These are phyloP conservation scores for Lateolabrax maculatus DNA, from an alignment of 2,797 vertebrate species.

Conservation along the genomic window DNA sequence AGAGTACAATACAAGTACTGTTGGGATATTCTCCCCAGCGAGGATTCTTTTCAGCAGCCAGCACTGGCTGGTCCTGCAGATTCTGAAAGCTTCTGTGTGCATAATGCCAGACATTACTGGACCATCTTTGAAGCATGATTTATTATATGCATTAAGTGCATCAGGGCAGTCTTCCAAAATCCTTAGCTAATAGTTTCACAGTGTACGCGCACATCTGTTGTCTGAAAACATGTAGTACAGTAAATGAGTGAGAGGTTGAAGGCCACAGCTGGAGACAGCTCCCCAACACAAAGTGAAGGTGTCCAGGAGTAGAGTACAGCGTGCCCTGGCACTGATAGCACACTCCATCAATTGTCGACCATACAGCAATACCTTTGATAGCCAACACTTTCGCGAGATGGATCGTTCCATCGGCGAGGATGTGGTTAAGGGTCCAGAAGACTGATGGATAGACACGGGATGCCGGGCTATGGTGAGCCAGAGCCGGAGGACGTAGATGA, in stretches of 20 bases:
- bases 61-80: neutral
- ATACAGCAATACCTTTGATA: constrained; percentile 47
- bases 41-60: constrained; percentile 40
- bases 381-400: constrained; percentile 54
- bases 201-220: constrained; percentile 8
- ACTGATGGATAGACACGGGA: constrained; percentile 50
- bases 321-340: constrained; percentile 38
- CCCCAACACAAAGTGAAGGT: constrained; percentile 19
- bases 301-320: constrained; percentile 31
- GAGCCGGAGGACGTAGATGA: constrained; percentile 17
- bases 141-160: constrained; percentile 20
- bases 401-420: constrained; percentile 40
- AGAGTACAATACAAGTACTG: constrained; percentile 36
- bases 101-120: constrained; percentile 3
- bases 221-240: constrained; percentile 3
- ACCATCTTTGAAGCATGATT: constrained; percentile 23
- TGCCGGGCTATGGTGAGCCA: constrained; percentile 32
- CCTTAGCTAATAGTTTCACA: neutral
- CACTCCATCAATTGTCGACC: constrained; percentile 51
- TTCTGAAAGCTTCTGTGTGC: constrained; percentile 26
- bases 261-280: constrained; percentile 14
- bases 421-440: constrained; percentile 29
- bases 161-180: constrained; percentile 6
- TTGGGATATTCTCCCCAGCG: constrained; percentile 27
- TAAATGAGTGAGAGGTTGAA: constrained; percentile 30